Evolutionary conservation across 2,888 invertebrate species (phyloP), one percentile per base, ranked within the genome.

Genomic region (Epicampocera succincta): DNA sequence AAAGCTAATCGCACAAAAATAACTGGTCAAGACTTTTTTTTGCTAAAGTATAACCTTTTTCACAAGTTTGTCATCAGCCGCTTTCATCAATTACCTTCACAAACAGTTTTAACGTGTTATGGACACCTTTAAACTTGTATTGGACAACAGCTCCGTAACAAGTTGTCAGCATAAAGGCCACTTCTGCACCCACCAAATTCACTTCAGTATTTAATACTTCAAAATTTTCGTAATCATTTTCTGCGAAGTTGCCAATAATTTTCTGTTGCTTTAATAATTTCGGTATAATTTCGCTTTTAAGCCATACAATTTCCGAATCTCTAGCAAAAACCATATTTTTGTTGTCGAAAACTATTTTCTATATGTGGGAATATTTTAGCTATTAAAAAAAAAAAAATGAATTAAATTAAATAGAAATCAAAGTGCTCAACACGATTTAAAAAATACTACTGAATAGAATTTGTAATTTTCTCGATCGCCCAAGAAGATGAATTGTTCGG

Each of bases 31-130:
- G 3, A 0, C 13, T n/a, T n/a, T n/a, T 19, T 11, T 50, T 19
- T 19, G 11, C 2, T 6, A 13, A n/a, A 15, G 9, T 33, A 5
- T 17, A 60, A 21, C 48, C 29, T 15, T 13, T 33, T 19, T 3
- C 25, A 25, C 25, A 2, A 25, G 25, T 5, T 3, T 25, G 5
- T 25, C 25, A n/a, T 25, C 3, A 5, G 25, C 5, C 25, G 25
- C n/a, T n/a, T n/a, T n/a, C n/a, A n/a, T 4, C 3, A 33, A 33
- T 65, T 87, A 90, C 90, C 89, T 90, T 90, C 0, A 90, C 85
- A 56, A 90, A 84, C 0, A 90, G 40, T 17, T 71, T 85, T 1
- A 79, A 74, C 3, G 61, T 60, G 29, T 80, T 71, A 3, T 50
- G 48, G 8, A 81, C 77, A 0, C 85, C 85, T 11, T 81, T 80